phyloP scores from a whole-genome alignment of 1,140 invertebrate species.

The Lycorma delicatula region DNA sequence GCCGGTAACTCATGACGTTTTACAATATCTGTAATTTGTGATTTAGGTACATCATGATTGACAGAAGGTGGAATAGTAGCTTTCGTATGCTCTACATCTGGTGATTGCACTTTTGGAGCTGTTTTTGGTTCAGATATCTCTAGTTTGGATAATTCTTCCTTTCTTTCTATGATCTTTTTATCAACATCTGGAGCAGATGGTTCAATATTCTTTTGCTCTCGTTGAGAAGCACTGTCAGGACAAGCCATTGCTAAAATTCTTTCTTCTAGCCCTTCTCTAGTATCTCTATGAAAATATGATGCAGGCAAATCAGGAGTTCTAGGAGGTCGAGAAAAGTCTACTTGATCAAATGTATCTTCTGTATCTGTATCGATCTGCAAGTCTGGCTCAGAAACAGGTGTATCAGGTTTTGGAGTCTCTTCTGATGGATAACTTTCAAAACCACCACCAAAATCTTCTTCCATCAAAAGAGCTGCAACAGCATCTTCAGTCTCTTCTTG shows the following conservation, averaged over 20 bases:
- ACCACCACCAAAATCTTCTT: slow-evolving; percentile 66
- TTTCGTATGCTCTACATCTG: neutral
- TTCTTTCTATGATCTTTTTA: slow-evolving; percentile 2
- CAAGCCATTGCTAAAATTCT: slow-evolving; percentile 25
- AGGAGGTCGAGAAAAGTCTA: slow-evolving; percentile 41
- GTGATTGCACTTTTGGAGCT: neutral
- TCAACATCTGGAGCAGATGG: neutral
- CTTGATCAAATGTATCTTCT: slow-evolving; percentile 56
- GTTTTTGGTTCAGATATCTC: neutral
- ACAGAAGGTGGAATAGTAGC: neutral
- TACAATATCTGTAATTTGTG: neutral
- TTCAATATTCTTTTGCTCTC: neutral
- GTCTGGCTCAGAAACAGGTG: slow-evolving; percentile 73
- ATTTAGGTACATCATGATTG: neutral
- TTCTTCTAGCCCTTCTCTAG: slow-evolving; percentile 30
- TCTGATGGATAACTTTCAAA: slow-evolving; percentile 52
- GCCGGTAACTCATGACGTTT: neutral
- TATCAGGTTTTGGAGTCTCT: slow-evolving; percentile 73
- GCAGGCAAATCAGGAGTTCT: slow-evolving; percentile 41
- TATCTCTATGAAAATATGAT: slow-evolving; percentile 22
- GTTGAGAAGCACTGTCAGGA: slow-evolving; percentile 16
- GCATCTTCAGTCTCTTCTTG: slow-evolving; percentile 89
- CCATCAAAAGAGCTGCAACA: slow-evolving; percentile 67
- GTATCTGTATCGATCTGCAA: slow-evolving; percentile 81
- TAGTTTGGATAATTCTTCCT: neutral